Base-by-base conservation (phyloP, 1,140 invertebrate genomes). In the Pseudomyrmex flavicornis region DNA sequence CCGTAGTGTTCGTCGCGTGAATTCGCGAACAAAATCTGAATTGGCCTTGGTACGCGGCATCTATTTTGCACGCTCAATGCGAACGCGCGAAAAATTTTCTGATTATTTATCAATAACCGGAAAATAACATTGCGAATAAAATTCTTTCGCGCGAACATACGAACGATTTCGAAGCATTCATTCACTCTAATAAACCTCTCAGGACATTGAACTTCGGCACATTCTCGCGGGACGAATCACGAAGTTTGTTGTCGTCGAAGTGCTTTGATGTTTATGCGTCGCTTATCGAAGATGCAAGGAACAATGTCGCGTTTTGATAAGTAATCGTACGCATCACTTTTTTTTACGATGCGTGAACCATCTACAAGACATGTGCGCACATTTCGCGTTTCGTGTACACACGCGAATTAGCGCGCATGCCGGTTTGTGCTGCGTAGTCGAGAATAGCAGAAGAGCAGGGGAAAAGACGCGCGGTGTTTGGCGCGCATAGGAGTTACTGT, bases 1-100 rank as follows among this genome's bases (percentile, higher is more conserved):
- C 63, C 72, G 79, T 80, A 74, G 48, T 80, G 52, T 82, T 84
- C 83, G 69, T 68, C 70, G 54, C 50, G 75, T 59, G 77, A 85
- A 85, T 68, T 72, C 66, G 74, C 72, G 86, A 77, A 48, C 22
- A 17, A 46, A 17, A 20, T n/a, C 63, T 3, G 17, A 50, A 48
- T 58, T 56, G 76, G 54, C 76, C 66, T 80, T 61, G 76, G 20
- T 35, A 17, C 13, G 26, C 20, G 20, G 17, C 26, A 35, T 8
- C 12, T 20, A 17, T 62, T 17, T 17, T 13, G 50, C 48, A 7
- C 8, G 62, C 17, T 26, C 13, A 10, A 4, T 12, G 20, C 26
- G n/a, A 46, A 15, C 50, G 56, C 63, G 35, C 65, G 52, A 59
- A 35, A 35, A 35, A 70, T 80, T 26, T 80, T 26, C 0, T 22